phyloP scores from a whole-genome alignment of 2,888 invertebrate genomes.

The Himalopsyche kuldschensis region DNA sequence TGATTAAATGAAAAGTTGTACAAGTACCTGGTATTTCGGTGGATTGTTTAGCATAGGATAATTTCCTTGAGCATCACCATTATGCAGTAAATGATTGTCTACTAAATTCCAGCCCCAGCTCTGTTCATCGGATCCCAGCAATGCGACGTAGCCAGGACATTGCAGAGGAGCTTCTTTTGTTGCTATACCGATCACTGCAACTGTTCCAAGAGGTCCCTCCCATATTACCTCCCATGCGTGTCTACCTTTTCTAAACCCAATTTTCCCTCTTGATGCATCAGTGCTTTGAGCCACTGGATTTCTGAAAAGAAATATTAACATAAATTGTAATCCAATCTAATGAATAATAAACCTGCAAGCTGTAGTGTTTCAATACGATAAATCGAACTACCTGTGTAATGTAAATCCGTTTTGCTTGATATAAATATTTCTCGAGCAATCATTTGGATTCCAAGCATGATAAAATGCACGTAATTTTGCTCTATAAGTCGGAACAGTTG shows the following conservation, averaged over 20 bases:
- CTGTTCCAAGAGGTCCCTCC: conserved; percentile 98
- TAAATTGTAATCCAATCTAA: background rate
- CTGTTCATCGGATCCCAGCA: conserved; percentile 93
- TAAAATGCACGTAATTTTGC: conserved; percentile 90
- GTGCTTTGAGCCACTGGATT: conserved; percentile 99
- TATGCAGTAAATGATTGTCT: conserved; percentile 94
- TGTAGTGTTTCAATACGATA: background rate
- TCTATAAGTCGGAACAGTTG: conserved; percentile 87
- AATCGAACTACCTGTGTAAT: conserved; percentile 70
- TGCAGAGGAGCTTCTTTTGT: conserved; percentile 93
- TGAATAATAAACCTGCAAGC: background rate
- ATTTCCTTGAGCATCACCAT: conserved; percentile 92
- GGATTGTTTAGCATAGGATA: conserved; percentile 94
- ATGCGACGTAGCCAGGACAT: conserved; percentile 92
- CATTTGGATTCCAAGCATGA: conserved; percentile 96
- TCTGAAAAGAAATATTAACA: conserved; percentile 52
- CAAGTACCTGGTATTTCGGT: conserved; percentile 89
- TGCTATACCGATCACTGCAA: conserved; percentile 94
- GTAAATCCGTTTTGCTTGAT: conserved; percentile 97
- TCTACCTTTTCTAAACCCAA: conserved; percentile 87
- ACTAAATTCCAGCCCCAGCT: conserved; percentile 99
- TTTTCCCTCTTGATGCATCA: conserved; percentile 89
- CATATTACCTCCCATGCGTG: conserved; percentile 98
- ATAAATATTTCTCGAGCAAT: conserved; percentile 96
- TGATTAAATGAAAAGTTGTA: background rate